Percentiles rank a stretch among this genome's conserved stretches.
phyloP scores from a whole-genome alignment of 2,113 vertebrate species.

The Chaetorhynchus papuensis region DNA sequence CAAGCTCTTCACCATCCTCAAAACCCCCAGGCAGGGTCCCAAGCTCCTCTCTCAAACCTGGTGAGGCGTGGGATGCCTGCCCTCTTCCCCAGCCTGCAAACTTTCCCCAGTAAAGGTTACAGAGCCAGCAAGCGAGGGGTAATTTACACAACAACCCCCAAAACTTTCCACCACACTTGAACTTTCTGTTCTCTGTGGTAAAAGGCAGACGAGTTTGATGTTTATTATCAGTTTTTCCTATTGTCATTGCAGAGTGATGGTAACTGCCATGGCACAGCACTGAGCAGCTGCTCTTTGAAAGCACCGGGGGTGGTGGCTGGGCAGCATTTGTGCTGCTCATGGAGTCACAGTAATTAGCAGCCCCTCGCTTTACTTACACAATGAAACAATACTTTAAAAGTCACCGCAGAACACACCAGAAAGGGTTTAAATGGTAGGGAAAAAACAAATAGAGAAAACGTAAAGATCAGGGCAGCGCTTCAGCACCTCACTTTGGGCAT shows the following conservation, averaged over 20 bases:
- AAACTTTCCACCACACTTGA: conserved; percentile 10
- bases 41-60: neutral
- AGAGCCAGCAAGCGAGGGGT: neutral
- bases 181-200: conserved; percentile 29
- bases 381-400: neutral
- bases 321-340: neutral
- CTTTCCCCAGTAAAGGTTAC: neutral
- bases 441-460: neutral
- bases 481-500: neutral
- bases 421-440: neutral
- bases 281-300: conserved; percentile 47
- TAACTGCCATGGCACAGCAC: neutral
- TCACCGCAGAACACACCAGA: neutral
- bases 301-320: neutral
- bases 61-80: neutral
- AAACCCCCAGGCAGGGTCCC: neutral
- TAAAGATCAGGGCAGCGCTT: neutral
- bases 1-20: neutral
- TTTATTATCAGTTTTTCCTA: conserved; percentile 34
- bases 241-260: neutral
- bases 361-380: neutral
- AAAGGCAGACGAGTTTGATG: conserved; percentile 34
- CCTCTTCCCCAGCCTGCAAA: neutral
- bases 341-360: neutral
- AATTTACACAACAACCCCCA: neutral